Evolutionary conservation across 2,888 invertebrate genomes (phyloP), one percentile per base, ranked within the genome.

Genomic region (Mesoligia furuncula): DNA sequence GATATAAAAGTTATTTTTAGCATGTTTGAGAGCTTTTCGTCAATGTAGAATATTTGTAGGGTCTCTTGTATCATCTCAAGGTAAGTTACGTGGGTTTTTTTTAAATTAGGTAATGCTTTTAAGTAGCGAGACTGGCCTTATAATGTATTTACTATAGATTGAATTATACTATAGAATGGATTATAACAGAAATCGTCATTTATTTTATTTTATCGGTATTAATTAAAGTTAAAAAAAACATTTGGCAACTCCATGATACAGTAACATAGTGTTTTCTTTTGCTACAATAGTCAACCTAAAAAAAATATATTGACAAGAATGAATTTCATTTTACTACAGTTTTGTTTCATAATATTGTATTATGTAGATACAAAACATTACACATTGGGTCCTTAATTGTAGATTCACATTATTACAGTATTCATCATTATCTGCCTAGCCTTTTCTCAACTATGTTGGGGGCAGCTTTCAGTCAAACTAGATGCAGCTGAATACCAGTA

Each of bases 1-100:
- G 24, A 85, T 90, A 89, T 88, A 89, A 86, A 82, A 42, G 48
- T 61, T 67, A 31, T 81, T 86, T 87, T 85, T 86, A 88, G 7
- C 39, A 17, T 20, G 27, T 61, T 48, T 61, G 1, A 27, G 15
- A 39, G 48, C 27, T 51, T 27, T 48, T 24, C 15, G 2, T 54
- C 31, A 31, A 9, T 48, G 13, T 39, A 27, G 24, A 27, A 27
- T 51, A 51, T 31, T 68, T 67, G 8, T 31, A 24, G 15, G 20
- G 31, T 48, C 15, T 39, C 20, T 48, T 31, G 48, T 68, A 68
- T 51, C 31, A 54, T 68, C 8, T 51, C 15, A 9, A 9, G 24
- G 9, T 15, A 51, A 15, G 24, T 2, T 67, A 8, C 27, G 8
- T 15, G 27, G 0, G 4, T 27, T 27, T 27, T 27, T 27, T 13